Base-by-base conservation (phyloP, 2,797 vertebrate species). In the Smutsia temminckii region DNA sequence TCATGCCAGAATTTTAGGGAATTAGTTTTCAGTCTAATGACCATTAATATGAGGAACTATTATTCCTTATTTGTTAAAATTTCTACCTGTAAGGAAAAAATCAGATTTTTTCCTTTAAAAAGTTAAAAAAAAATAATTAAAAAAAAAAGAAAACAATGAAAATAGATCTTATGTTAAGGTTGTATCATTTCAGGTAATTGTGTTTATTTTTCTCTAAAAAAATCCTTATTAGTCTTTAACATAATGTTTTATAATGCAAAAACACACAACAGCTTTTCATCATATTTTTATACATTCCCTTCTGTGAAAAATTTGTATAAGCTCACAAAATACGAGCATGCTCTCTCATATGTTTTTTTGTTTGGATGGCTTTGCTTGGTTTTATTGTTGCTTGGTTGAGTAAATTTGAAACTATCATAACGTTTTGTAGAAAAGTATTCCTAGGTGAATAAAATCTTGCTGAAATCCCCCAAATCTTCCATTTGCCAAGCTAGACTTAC, bases 401-500 rank as follows among this genome's bases (percentile, higher is more conserved):
- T 23, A 29, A 6, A 27, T 69, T 64, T 91, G 16, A 29, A 55
- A 91, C 53, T 4, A n/a, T 8, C 53, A 42, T 16, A 34, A 32
- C 12, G 25, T 68, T 80, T 69, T 91, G 46, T 40, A 78, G 84
- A 51, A 49, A 84, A 64, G 5, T 34, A 12, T 37, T 55, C 53
- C 37, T 89, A 32, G 23, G 10, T 81, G 74, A 95, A 61, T 16
- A 8, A 57, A 49, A 72, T 78, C 90, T 49, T 83, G 42, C 81
- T 78, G 88, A 84, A 79, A 75, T 37, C 80, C 88, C 95, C 96
- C 81, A 90, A 89, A 95, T 69, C 61, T 95, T 64, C 85, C 74
- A 89, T 91, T 77, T 63, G 49, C 79, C 84, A 89, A 96, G 80
- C 85, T 64, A 91, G 87, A 49, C 75, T 95, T 94, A 16, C 97